Percentiles rank a stretch among this genome's conserved stretches.
These are phyloP conservation scores for Ophion ellenae DNA, from an alignment of 2,888 invertebrate genomes.

Conservation along the genomic window DNA sequence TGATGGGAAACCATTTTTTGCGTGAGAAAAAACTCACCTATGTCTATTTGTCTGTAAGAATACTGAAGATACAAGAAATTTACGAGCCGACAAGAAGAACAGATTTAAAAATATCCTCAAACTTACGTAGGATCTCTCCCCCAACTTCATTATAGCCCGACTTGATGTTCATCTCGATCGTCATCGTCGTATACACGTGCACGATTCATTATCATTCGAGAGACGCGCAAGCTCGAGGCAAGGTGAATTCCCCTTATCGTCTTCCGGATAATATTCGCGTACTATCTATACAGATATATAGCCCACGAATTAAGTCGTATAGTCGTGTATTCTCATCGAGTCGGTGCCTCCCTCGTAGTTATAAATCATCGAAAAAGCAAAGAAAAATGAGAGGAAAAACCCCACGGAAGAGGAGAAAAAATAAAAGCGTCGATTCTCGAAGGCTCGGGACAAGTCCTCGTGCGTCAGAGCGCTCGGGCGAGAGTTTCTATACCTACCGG, in stretches of 20 bases:
- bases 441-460: slow-evolving; percentile 38
- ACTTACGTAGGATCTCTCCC: not conserved
- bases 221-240: slow-evolving; percentile 17
- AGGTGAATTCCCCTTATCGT: slow-evolving; percentile 26
- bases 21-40: no score
- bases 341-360: slow-evolving; percentile 11
- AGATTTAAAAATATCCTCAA: slow-evolving; percentile 27
- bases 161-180: slow-evolving; percentile 7
- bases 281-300: not conserved
- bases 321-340: not conserved
- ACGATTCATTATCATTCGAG: slow-evolving; percentile 42
- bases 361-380: slow-evolving; percentile 45
- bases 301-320: not conserved
- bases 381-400: slow-evolving; percentile 31
- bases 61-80: not conserved
- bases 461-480: slow-evolving; percentile 58
- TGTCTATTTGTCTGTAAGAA: not conserved
- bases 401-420: slow-evolving; percentile 11
- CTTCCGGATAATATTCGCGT: slow-evolving; percentile 5
- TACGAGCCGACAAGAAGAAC: not conserved
- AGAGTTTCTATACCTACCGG: slow-evolving; percentile 16
- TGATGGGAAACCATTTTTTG: no score
- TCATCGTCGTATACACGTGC: slow-evolving; percentile 22
- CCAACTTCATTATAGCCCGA: slow-evolving; percentile 18
- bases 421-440: slow-evolving; percentile 15